These are phyloP conservation scores for Gonatopus flavifemur DNA, from an alignment of 1,140 invertebrate genomes.

Conservation along the genomic window DNA sequence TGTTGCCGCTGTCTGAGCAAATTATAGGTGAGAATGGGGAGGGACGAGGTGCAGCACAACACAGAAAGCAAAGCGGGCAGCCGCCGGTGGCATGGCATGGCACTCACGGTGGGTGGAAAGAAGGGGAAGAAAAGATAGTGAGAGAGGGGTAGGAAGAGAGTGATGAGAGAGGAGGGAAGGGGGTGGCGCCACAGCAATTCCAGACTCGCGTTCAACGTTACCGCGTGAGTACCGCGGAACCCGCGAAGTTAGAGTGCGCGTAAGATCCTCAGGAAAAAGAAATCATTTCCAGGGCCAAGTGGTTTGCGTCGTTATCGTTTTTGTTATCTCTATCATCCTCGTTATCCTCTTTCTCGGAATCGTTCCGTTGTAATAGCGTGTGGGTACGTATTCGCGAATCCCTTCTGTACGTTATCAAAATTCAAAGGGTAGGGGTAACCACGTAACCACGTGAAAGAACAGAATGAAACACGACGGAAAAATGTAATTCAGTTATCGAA, in stretches of 20 bases:
- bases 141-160: slow-evolving; percentile 18
- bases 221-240: slow-evolving; percentile 46
- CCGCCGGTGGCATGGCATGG: slow-evolving; percentile 17
- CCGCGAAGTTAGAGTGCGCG: slow-evolving; percentile 46
- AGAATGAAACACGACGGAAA: no score
- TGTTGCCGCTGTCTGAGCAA: slow-evolving; percentile 39
- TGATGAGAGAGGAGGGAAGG: slow-evolving; percentile 35
- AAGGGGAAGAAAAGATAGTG: slow-evolving; percentile 13
- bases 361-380: no score
- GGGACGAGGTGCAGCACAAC: slow-evolving; percentile 27
- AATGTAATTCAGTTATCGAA: no score
- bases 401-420: no score
- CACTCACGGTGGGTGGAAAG: slow-evolving; percentile 24
- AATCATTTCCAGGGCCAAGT: no score
- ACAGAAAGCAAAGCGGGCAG: slow-evolving; percentile 7
- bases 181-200: slow-evolving; percentile 56
- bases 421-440: no score
- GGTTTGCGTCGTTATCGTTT: no score
- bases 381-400: no score
- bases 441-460: no score
- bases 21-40: slow-evolving; percentile 52
- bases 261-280: slow-evolving; percentile 34
- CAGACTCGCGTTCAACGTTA: slow-evolving; percentile 52
- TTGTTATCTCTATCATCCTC: no score
- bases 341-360: no score